Evolutionary conservation across 2,113 vertebrate species (phyloP), one percentile per base, ranked within the genome.

Genomic region (Gorsachius goisagi): DNA sequence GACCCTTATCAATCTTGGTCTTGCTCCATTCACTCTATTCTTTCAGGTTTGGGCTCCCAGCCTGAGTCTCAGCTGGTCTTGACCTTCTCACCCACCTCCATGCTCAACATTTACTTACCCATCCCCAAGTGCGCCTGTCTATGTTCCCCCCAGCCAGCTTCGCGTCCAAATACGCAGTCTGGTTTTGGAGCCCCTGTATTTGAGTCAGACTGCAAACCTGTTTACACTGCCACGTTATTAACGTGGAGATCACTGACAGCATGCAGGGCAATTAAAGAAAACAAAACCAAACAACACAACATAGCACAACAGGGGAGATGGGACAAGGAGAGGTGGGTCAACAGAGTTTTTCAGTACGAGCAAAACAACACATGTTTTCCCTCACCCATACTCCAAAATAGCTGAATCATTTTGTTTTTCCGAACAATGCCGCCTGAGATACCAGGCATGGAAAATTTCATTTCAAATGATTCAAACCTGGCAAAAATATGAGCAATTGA

Each of bases 311-410:
- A 11, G 95, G 90, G 84, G 60, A 94, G 74, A 76, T 37, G 55
- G 89, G 87, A 64, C 41, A n/a, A 55, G 76, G 76, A 90, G 64
- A 58, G 94, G 58, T 79, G 93, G 89, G 80, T 84, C 90, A 97
- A 50, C 44, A 45, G 53, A 85, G 79, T 24, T 89, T 81, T 62
- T 41, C 88, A 63, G 35, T 21, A 45, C 37, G 62, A 92, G 89
- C 53, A 95, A 87, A 97, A 95, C 92, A 97, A 67, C 86, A 95
- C 91, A 96, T 96, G 95, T 89, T 95, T 87, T 89, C 62, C 58
- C 62, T 85, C 37, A 21, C 32, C 64, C 83, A 15, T 27, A 5
- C 77, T 78, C 86, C 10, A 1, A 92, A 95, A 79, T 0, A 59
- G 69, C 89, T 97, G 93, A 97, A 88, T 94, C 92, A 95, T 59